These are phyloP conservation scores for Magallana ariakensis DNA, from an alignment of 1,140 invertebrate species.

Conservation along the genomic window DNA sequence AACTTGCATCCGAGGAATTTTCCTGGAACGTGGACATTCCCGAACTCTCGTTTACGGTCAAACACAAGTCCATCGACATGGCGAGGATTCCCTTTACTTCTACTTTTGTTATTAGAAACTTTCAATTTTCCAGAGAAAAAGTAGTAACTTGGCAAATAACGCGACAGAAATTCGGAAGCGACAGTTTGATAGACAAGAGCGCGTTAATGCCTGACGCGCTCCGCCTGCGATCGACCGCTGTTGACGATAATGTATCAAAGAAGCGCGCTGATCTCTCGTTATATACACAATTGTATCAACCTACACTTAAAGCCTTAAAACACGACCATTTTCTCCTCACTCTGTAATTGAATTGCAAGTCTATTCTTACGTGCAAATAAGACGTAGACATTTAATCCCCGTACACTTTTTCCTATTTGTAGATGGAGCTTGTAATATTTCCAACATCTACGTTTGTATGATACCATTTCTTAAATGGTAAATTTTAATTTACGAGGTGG, in stretches of 20 bases:
- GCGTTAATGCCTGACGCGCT: neutral
- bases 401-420: neutral
- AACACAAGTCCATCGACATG: neutral
- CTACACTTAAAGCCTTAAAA: neutral
- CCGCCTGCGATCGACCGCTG: neutral
- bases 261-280: neutral
- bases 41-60: neutral
- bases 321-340: neutral
- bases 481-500: too few relatives aligned
- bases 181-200: constrained; percentile 7
- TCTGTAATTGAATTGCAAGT: neutral
- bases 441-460: too few relatives aligned
- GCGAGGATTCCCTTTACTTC: neutral
- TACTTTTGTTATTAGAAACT: neutral
- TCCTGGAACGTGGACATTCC: neutral
- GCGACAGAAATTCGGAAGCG: neutral
- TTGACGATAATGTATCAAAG: neutral
- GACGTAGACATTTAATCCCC: neutral
- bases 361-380: neutral
- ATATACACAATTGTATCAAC: neutral
- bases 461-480: too few relatives aligned
- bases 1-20: neutral
- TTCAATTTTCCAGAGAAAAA: neutral
- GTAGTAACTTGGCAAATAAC: neutral
- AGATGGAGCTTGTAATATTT: too few relatives aligned